Evolutionary conservation across 2,113 vertebrate species (phyloP).

Genomic region (Megaleporinus macrocephalus): DNA sequence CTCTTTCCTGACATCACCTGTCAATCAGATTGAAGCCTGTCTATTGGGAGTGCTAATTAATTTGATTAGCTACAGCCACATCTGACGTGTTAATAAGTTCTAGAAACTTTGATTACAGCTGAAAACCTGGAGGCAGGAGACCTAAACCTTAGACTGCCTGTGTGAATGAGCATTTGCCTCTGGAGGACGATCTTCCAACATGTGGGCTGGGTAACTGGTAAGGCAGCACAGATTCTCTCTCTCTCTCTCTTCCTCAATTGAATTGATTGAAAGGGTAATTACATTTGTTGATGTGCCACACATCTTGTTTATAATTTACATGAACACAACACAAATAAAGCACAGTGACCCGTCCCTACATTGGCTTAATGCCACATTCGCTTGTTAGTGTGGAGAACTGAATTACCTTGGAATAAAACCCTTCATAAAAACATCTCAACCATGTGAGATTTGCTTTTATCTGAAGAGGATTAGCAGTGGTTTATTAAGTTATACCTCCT

Average conservation of each 20-base stretch:
- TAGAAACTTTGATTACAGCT: conserved; percentile 67
- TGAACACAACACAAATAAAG: too few species aligned
- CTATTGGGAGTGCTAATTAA: conserved; percentile 64
- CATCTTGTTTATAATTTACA: too few species aligned
- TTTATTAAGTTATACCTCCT: background rate
- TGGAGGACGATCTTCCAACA: background rate
- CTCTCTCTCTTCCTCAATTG: too few species aligned
- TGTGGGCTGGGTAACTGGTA: conserved; percentile 5
- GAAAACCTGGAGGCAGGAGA: conserved; percentile 49
- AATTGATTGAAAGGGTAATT: too few species aligned
- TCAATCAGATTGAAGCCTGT: conserved; percentile 48
- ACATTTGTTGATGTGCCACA: too few species aligned
- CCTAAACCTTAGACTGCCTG: background rate
- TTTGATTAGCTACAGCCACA: conserved; percentile 66
- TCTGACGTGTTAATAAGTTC: conserved; percentile 64
- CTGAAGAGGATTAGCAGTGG: background rate
- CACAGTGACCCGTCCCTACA: too few species aligned
- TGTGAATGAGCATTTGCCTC: conserved; percentile 9
- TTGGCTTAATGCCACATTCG: too few species aligned
- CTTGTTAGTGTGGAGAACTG: too few species aligned
- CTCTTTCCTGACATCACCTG: conserved; percentile 42
- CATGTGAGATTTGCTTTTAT: conserved; percentile 26
- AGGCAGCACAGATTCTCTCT: background rate
- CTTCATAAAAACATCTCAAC: conserved; percentile 12
- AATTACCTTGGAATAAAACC: background rate